Evolutionary conservation across 2,113 vertebrate species (phyloP).

Genomic region (Alligator sinensis): DNA sequence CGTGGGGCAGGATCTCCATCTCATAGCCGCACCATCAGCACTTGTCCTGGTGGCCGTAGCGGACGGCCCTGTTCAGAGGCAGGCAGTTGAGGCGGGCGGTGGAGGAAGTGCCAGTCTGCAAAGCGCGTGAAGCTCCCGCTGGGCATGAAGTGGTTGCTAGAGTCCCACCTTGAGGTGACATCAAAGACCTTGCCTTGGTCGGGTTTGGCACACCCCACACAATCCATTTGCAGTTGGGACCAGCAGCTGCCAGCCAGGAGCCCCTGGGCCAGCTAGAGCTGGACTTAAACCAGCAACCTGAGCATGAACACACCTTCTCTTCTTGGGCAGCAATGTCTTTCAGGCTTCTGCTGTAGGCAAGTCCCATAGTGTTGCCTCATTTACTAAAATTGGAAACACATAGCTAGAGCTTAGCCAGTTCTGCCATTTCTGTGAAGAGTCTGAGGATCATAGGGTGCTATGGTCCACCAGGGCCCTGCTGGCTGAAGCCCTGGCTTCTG

Average conservation of each 20-base stretch:
- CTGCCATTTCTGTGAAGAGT: background rate
- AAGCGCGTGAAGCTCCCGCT: no score
- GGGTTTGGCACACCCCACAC: background rate
- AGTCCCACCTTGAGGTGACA: no score
- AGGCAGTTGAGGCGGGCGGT: no score
- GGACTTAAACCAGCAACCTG: background rate
- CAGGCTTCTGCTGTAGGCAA: background rate
- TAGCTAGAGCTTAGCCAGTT: background rate
- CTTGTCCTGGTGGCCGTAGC: no score
- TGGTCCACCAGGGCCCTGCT: background rate
- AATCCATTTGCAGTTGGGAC: background rate
- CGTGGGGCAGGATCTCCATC: no score
- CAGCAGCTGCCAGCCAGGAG: no score
- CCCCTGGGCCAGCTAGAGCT: background rate
- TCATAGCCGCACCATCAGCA: no score
- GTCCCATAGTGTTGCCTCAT: no score
- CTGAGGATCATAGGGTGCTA: background rate
- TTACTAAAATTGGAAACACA: background rate
- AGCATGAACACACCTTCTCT: background rate
- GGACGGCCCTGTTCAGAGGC: no score
- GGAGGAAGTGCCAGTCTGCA: no score
- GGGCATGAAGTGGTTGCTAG: no score
- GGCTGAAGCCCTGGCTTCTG: background rate
- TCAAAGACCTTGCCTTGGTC: no score
- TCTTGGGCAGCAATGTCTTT: background rate